Evolutionary conservation across 2,888 invertebrate species (phyloP).

Genomic region (Ormyrus rosae): DNA sequence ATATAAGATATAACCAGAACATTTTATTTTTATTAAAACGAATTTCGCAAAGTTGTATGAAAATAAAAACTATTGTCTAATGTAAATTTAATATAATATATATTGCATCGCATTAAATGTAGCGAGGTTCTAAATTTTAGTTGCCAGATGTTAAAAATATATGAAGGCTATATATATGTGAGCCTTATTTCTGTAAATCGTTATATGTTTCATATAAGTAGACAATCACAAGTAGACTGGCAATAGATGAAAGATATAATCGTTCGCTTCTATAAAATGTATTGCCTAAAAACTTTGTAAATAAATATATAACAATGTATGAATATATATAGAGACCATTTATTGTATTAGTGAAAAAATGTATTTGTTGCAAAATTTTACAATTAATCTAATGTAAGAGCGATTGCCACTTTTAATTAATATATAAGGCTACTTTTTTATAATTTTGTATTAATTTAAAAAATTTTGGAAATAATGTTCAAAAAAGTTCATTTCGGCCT

Average conservation of each 20-base stretch:
- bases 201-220: constrained; percentile 12
- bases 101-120: not conserved
- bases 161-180: not conserved
- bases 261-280: not conserved
- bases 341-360: too few relatives aligned
- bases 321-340: not conserved
- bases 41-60: constrained; percentile 12
- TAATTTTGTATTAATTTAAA: too few relatives aligned
- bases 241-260: not conserved
- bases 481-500: too few relatives aligned
- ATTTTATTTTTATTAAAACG: constrained; percentile 37
- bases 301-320: constrained; percentile 8
- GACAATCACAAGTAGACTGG: constrained; percentile 40
- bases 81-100: not conserved
- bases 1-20: constrained; percentile 8
- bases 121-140: too few relatives aligned
- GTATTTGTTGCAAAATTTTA: too few relatives aligned
- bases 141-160: constrained; percentile 12
- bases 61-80: not conserved
- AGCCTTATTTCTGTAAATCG: constrained; percentile 8
- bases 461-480: too few relatives aligned
- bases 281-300: constrained; percentile 17
- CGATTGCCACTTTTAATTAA: too few relatives aligned
- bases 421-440: too few relatives aligned
- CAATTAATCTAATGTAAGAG: too few relatives aligned